These are phyloP conservation scores for Exaiptasia diaphana DNA, from an alignment of 64 coral and sea anemone genomes.

Conservation along the genomic window DNA sequence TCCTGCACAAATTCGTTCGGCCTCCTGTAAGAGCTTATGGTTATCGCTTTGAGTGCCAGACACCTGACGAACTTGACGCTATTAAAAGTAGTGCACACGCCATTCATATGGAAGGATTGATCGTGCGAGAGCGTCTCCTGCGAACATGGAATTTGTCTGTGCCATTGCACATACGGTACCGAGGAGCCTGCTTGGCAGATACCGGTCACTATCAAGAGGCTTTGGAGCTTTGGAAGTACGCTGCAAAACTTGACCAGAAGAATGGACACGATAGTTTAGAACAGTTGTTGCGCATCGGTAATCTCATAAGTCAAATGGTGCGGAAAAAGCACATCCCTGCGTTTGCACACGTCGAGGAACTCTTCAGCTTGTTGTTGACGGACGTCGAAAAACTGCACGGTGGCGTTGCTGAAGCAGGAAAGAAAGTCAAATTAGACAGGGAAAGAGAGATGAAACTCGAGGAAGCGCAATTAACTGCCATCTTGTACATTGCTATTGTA, in stretches of 20 bases:
- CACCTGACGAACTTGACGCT: conserved; percentile 31
- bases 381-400: conserved; percentile 12
- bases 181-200: conserved; percentile 47
- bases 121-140: conserved; percentile 57
- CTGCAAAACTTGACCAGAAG: conserved; percentile 46
- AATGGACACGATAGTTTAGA: conserved; percentile 28
- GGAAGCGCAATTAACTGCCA: conserved; percentile 21
- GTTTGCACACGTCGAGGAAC: conserved; percentile 50
- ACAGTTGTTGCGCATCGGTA: conserved; percentile 48
- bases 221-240: conserved; percentile 53
- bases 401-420: background rate
- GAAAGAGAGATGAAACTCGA: conserved; percentile 31
- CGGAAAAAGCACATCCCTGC: background rate
- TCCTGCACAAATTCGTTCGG: conserved; percentile 55
- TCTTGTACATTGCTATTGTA: conserved; percentile 32
- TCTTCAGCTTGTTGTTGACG: conserved; percentile 39
- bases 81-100: conserved; percentile 32
- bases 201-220: conserved; percentile 32
- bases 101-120: conserved; percentile 65
- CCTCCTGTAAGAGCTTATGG: conserved; percentile 49
- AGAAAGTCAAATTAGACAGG: conserved; percentile 8
- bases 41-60: conserved; percentile 59
- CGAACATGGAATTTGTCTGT: conserved; percentile 32
- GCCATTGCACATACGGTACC: conserved; percentile 41
- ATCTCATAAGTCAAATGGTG: conserved; percentile 54